Evolutionary conservation across 1,140 invertebrate genomes (phyloP), one percentile per base, ranked within the genome.

Genomic region (Pseudoatta argentina): DNA sequence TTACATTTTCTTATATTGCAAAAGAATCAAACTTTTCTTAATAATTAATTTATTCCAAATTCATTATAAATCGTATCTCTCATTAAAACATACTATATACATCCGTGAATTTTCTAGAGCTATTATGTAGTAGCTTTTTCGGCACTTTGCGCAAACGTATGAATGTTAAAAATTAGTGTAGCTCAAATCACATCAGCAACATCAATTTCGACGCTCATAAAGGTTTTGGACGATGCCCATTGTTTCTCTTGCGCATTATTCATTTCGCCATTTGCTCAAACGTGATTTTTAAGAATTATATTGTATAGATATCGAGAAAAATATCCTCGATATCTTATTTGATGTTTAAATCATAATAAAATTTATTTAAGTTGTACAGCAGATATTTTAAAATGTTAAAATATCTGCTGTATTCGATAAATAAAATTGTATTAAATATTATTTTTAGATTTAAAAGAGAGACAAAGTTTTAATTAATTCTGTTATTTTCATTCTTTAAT

Each of bases 131-230:
- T n/a, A 39, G 59, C 39, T 77, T 78, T 51, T 2, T 27, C 18
- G 18, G 51, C 64, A 81, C 12, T 81, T 81, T 5, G 16, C 21
- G 39, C 75, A 3, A 48, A 77, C 18, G 39, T 64, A 81, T 39
- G 48, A 67, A 67, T 69, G 77, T 69, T 34, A 72, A 81, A 81
- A 81, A 71, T 81, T 81, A 71, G 64, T 53, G 6, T 27, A 21
- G 51, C 21, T 72, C 12, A 21, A 21, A 57, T 72, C 51, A 67
- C 34, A 39, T 81, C 30, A 64, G 39, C 63, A 39, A 66, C n/a
- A 16, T 2, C 21, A 81, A 57, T 72, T 71, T 57, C 16, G 51
- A 44, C 21, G 51, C 30, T 72, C 66, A 34, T 57, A 71, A 81
- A 81, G 27, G 51, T 14, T 51, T 63, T 73, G 24, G 24, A 16